These are phyloP conservation scores for Archegozetes longisetosus DNA, from an alignment of 1,140 invertebrate genomes.

Conservation along the genomic window DNA sequence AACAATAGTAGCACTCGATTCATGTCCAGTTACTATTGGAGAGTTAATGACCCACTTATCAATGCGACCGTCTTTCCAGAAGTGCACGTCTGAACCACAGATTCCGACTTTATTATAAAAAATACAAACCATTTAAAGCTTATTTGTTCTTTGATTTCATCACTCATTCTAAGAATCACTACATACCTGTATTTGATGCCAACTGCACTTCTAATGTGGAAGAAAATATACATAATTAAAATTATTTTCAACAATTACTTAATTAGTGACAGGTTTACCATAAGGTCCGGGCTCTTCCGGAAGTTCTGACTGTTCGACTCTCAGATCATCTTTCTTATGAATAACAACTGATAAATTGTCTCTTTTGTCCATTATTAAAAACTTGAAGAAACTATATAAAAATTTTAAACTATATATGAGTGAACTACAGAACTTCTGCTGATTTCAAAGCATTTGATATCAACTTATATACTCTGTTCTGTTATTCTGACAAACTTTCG, in stretches of 20 bases:
- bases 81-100: conserved; percentile 88
- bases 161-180: too few relatives aligned
- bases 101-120: conserved; percentile 68
- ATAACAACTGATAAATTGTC: conserved; percentile 15
- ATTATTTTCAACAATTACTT: background rate
- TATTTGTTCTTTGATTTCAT: too few relatives aligned
- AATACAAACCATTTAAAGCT: too few relatives aligned
- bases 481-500: too few relatives aligned
- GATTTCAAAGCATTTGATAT: too few relatives aligned
- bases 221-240: background rate
- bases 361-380: background rate
- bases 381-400: too few relatives aligned
- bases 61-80: conserved; percentile 61
- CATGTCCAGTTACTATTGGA: conserved; percentile 79
- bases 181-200: conserved; percentile 49
- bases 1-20: conserved; percentile 56
- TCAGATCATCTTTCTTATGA: conserved; percentile 8
- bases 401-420: too few relatives aligned
- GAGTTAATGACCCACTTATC: conserved; percentile 57
- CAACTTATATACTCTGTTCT: too few relatives aligned
- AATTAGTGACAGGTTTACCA: conserved; percentile 4
- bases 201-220: background rate
- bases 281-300: conserved; percentile 4
- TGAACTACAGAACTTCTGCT: too few relatives aligned
- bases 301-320: conserved; percentile 10